phyloP scores from a whole-genome alignment of 2,888 invertebrate genomes.

The Panzeria rudis region DNA sequence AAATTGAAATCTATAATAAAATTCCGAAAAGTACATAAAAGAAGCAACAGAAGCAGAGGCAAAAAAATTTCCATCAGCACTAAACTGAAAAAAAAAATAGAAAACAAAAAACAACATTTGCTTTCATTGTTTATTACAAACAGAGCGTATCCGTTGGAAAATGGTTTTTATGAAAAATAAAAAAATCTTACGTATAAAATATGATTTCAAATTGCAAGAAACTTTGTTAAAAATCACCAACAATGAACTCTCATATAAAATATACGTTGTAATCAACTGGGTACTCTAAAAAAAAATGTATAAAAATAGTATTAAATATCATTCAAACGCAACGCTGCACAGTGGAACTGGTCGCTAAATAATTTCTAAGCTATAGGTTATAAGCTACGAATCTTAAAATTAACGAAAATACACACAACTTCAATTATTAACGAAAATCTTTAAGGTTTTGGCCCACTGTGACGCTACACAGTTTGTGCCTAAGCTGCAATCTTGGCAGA shows the following conservation, averaged over 20 bases:
- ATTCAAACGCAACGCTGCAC: conserved; percentile 25
- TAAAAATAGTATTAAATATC: conserved; percentile 23
- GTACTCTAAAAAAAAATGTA: neutral
- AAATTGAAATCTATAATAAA: conserved; percentile 69
- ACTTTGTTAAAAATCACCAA: conserved; percentile 47
- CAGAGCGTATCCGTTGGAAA: conserved; percentile 69
- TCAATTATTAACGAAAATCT: no score
- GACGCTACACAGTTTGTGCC: no score
- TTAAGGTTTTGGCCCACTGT: no score
- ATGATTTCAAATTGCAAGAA: conserved; percentile 52
- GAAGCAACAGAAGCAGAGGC: conserved; percentile 15
- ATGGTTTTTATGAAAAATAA: conserved; percentile 19
- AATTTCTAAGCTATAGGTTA: neutral
- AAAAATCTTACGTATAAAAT: conserved; percentile 41
- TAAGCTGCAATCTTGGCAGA: no score
- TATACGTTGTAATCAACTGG: conserved; percentile 30
- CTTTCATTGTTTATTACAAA: conserved; percentile 71
- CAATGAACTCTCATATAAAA: conserved; percentile 38
- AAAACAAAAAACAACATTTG: conserved; percentile 60
- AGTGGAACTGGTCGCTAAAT: neutral
- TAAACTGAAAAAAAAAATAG: conserved; percentile 35
- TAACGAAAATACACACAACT: no score
- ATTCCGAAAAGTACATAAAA: conserved; percentile 40
- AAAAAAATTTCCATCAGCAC: conserved; percentile 56
- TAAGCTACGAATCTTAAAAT: neutral